Evolutionary conservation across 2,113 vertebrate species (phyloP).

Genomic region (Anthoscopus minutus): DNA sequence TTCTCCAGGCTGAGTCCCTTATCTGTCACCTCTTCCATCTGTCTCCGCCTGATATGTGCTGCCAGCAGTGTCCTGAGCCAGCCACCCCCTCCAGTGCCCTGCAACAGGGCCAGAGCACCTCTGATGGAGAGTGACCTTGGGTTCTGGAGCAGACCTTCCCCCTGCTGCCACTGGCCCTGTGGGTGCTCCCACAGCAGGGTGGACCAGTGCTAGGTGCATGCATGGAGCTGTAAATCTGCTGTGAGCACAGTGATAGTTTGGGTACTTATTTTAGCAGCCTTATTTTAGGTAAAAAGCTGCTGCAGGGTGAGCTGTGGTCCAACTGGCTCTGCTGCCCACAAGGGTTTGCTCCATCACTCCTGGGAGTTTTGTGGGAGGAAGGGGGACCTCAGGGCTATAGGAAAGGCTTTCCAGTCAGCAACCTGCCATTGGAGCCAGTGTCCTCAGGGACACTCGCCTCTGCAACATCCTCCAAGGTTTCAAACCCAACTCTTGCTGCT

Average conservation of each 20-base stretch:
- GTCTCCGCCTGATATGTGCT: not conserved
- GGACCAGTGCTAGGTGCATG: rapidly evolving
- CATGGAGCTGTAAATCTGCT: not conserved
- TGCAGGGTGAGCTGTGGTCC: not conserved
- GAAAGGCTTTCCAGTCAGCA: not conserved
- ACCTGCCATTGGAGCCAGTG: not conserved
- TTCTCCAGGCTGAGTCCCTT: not conserved
- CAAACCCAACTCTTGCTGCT: not conserved
- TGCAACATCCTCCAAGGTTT: not conserved
- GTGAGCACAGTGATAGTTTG: rapidly evolving
- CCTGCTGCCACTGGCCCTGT: not conserved
- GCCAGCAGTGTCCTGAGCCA: not conserved
- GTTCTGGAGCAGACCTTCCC: not conserved
- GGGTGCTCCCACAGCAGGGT: not conserved
- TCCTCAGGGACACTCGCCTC: not conserved
- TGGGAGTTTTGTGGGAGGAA: not conserved
- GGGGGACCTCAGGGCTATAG: not conserved
- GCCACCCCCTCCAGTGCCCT: not conserved
- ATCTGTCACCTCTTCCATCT: constrained; percentile 46
- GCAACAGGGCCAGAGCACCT: not conserved
- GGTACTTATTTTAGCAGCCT: not conserved
- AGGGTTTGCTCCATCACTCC: not conserved
- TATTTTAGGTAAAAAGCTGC: constrained; percentile 9
- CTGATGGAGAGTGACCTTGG: not conserved
- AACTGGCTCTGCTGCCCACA: not conserved